Evolutionary conservation across 2,888 invertebrate genomes (phyloP).

Genomic region (Hesperia comma): DNA sequence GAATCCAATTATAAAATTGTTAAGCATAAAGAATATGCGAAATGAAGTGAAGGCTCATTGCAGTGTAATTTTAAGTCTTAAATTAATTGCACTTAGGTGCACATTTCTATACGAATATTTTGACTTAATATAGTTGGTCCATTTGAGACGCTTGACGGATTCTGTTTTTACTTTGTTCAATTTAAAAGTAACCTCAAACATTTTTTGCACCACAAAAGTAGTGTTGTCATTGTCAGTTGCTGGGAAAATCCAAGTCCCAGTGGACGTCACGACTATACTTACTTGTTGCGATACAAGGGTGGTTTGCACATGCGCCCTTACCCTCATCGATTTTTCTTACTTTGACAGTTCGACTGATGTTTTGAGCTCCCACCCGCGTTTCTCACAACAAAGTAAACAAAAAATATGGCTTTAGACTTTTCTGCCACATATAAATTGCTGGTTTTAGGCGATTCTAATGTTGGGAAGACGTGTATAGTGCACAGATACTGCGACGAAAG

Average conservation of each 20-base stretch:
- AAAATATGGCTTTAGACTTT: constrained; percentile 91
- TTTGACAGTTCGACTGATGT: constrained; percentile 81
- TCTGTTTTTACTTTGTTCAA: constrained; percentile 7
- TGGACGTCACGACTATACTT: constrained; percentile 45
- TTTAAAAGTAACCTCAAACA: constrained; percentile 18
- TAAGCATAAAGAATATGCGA: neutral
- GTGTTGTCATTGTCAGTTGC: constrained; percentile 23
- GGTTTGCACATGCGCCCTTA: constrained; percentile 72
- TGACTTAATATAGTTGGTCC: neutral
- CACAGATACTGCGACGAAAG: constrained; percentile 95
- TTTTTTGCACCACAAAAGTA: constrained; percentile 19
- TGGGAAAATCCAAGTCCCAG: constrained; percentile 42
- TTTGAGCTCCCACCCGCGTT: constrained; percentile 71
- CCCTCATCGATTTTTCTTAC: constrained; percentile 78
- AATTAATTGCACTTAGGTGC: neutral
- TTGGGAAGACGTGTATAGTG: constrained; percentile 95
- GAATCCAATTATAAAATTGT: neutral
- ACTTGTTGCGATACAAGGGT: constrained; percentile 67
- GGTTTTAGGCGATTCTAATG: constrained; percentile 94
- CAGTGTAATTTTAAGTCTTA: constrained; percentile 3
- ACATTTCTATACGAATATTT: neutral
- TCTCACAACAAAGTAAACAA: constrained; percentile 75
- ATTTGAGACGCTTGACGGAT: neutral
- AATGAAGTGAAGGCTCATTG: neutral
- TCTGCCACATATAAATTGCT: constrained; percentile 94